A percentile compares a stretch with the other conserved stretches of the same genome.
phyloP scores from a whole-genome alignment of 2,113 vertebrate species.

The Agelaius tricolor region DNA sequence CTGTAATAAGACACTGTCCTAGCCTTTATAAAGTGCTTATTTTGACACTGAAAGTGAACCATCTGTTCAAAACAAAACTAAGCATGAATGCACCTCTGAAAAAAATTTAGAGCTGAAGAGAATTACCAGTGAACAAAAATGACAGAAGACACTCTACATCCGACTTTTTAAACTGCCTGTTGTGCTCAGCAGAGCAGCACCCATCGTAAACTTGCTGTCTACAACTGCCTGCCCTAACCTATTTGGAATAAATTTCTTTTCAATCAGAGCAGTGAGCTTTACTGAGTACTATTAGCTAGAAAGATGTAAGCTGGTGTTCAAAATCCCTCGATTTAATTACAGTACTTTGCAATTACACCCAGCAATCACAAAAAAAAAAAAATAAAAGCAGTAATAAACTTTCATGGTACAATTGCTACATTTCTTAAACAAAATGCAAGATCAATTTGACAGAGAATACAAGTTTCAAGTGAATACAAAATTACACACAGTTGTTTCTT shows the following conservation, averaged over 20 bases:
- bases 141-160: not conserved
- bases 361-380: not conserved
- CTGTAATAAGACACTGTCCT: not conserved
- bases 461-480: not conserved
- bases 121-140: not conserved
- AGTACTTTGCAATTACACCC: not conserved
- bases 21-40: not conserved
- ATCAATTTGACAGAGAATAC: not conserved
- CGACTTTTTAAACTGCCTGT: not conserved
- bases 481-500: not conserved
- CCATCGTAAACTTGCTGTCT: not conserved
- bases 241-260: not conserved
- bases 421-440: not conserved
- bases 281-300: not conserved
- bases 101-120: not conserved
- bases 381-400: not conserved
- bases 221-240: not conserved
- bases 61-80: not conserved
- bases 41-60: not conserved
- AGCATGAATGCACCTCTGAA: accelerated
- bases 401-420: not conserved
- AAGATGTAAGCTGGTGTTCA: not conserved
- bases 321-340: not conserved
- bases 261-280: not conserved
- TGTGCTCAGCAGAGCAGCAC: not conserved